Evolutionary conservation across 2,888 invertebrate species (phyloP), one percentile per base, ranked within the genome.

Genomic region (Trichogramma dendrolimi): DNA sequence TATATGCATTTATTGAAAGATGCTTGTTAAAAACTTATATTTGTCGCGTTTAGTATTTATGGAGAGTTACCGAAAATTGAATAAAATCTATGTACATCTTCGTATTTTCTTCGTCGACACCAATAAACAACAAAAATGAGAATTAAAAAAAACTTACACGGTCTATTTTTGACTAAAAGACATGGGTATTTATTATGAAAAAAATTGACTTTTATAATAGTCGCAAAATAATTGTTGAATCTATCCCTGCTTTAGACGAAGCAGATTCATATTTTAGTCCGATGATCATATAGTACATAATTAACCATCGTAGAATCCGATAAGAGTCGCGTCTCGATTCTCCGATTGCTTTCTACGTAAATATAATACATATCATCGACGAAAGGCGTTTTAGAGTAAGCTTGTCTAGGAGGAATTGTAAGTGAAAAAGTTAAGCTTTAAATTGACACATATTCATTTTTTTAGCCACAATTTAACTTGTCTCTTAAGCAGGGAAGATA

Each of bases 401-500:
- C 10, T n/a, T 40, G 41, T 51, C 51, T 51, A 40, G 39, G 8
- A 49, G 42, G 55, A 60, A 42, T 55, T 55, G 49, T n/a, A 38
- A 11, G 14, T 27, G 4, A 38, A 44, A 46, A 6, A 38, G 40
- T 42, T 53, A 10, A 4, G 44, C 14, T 54, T 53, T 27, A 27
- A 27, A 27, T 27, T 27, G 27, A 38, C 4, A 42, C 0, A 58
- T 27, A 42, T 50, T 41, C 14, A 54, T 47, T 27, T 27, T 14
- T 27, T 27, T 27, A 27, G 27, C 27, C 54, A n/a, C 14, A 46
- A 55, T 44, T 39, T 27, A 55, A 42, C 42, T 38, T 44, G 56
- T 50, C 10, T 42, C 62, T 61, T 58, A 55, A 61, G 58, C 64
- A 61, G 55, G 55, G 55, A 55, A 44, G 41, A 52, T 38, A 47